Percentiles rank a stretch among this genome's conserved stretches.
Conservation (phyloP, 2,113 vertebrate genomes). For the Larimichthys crocea region DNA sequence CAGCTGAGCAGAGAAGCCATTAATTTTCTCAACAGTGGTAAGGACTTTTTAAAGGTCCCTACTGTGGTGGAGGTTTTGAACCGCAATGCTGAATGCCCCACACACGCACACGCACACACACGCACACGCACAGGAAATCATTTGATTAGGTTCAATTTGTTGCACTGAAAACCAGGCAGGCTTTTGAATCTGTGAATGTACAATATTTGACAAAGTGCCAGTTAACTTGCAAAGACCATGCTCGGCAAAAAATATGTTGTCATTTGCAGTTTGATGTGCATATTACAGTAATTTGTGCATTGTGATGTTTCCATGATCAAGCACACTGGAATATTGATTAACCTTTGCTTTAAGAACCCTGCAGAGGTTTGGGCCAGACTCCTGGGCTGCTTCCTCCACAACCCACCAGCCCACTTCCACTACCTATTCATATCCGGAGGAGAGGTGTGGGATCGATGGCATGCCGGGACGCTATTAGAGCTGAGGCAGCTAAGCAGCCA, state of each 20-base stretch:
- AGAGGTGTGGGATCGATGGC: slow-evolving; percentile 67
- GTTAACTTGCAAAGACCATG: slow-evolving; percentile 26
- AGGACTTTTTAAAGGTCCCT: slow-evolving; percentile 39
- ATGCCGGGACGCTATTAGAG: slow-evolving; percentile 69
- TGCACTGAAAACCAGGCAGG: slow-evolving; percentile 18
- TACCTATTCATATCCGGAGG: slow-evolving; percentile 61
- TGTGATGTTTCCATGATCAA: slow-evolving; percentile 29
- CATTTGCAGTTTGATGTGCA: slow-evolving; percentile 46
- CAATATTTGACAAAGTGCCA: slow-evolving; percentile 40
- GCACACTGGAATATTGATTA: slow-evolving; percentile 52
- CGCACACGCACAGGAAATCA: not conserved
- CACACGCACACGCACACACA: not conserved
- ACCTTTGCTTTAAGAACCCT: slow-evolving; percentile 33
- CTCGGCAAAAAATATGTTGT: slow-evolving; percentile 30
- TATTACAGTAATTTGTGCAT: slow-evolving; percentile 35
- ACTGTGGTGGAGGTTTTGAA: slow-evolving; percentile 19
- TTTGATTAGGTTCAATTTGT: slow-evolving; percentile 41
- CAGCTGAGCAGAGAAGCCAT: slow-evolving; percentile 44
- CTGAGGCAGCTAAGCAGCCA: slow-evolving; percentile 43
- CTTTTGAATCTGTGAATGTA: slow-evolving; percentile 28
- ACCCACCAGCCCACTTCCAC: slow-evolving; percentile 45
- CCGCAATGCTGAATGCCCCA: not conserved
- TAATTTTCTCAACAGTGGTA: slow-evolving; percentile 30
- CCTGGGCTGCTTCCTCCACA: slow-evolving; percentile 31
- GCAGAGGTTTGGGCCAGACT: slow-evolving; percentile 32